Evolutionary conservation across 2,888 invertebrate genomes (phyloP), one percentile per base, ranked within the genome.

Genomic region (Troglohyphantes excavatus): DNA sequence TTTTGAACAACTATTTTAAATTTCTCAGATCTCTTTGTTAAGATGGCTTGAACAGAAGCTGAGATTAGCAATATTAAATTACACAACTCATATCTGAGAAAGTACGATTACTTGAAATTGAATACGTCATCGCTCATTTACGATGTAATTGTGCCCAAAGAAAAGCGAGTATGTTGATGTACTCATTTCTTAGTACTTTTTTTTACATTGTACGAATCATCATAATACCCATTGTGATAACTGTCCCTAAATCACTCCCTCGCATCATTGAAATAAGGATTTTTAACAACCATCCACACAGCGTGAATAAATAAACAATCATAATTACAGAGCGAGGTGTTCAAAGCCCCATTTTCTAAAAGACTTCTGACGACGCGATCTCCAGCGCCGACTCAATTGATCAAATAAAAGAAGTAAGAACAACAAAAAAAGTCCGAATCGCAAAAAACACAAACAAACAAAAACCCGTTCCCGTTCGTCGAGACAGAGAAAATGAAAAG

Each of bases 401-500:
- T 78, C 78, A 78, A 43, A n/a, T n/a, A n/a, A 78, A 43, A 23
- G 43, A 33, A 61, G 21, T 27, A 61, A 70, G 39, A 70, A 21
- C 11, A 39, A 76, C 33, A 61, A 63, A 63, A 78, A 43, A 78
- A 7, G 53, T 39, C 53, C 2, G 27, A 53, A 79, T 72, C 61
- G 39, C 53, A 65, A 26, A 70, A 26, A 68, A 59, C 17, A 65
- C 27, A 82, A 72, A 43, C 67, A 33, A 75, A 75, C 26, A 43
- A 75, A 29, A 82, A 82, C 70, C 78, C 70, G 59, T 76, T 88
- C 81, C 46, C 65, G 61, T n/a, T 33, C 70, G 72, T 59, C 26
- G 43, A 82, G 68, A 67, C 81, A 82, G 68, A 73, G 46, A 26
- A 73, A 81, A 88, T 75, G 67, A 61, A 73, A 73, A 68, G 75